Percentiles rank a stretch among this genome's conserved stretches.
These are phyloP conservation scores for Heliothis peltigera DNA, from an alignment of 2,888 invertebrate genomes.

Conservation along the genomic window DNA sequence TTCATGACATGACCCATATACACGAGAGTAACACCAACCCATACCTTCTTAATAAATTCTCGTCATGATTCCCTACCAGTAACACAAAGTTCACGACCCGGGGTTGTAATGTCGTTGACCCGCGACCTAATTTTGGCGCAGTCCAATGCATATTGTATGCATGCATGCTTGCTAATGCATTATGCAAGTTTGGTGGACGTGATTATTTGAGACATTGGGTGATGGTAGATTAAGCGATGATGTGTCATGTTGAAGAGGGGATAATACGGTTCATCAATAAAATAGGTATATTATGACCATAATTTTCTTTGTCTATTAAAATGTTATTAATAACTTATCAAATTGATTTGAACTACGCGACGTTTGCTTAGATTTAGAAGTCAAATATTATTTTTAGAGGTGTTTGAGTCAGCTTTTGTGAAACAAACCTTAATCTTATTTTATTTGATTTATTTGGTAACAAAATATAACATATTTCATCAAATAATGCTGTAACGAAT, in stretches of 20 bases:
- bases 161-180: constrained; percentile 30
- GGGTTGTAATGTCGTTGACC: constrained; percentile 39
- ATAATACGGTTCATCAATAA: no score
- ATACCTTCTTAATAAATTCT: background rate
- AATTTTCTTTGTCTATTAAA: no score
- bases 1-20: background rate
- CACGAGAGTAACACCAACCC: background rate
- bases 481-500: background rate
- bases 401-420: background rate
- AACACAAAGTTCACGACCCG: constrained; percentile 49
- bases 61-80: constrained; percentile 17
- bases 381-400: no score
- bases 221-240: no score
- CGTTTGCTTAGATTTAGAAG: no score
- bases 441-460: background rate
- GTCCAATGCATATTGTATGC: constrained; percentile 51
- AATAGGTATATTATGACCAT: no score
- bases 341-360: no score
- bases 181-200: constrained; percentile 1
- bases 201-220: background rate
- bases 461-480: background rate
- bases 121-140: constrained; percentile 43
- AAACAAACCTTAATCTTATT: background rate
- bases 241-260: no score
- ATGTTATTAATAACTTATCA: no score